Conservation (phyloP, 2,888 invertebrate species). For the Epirrhoe alternata region DNA sequence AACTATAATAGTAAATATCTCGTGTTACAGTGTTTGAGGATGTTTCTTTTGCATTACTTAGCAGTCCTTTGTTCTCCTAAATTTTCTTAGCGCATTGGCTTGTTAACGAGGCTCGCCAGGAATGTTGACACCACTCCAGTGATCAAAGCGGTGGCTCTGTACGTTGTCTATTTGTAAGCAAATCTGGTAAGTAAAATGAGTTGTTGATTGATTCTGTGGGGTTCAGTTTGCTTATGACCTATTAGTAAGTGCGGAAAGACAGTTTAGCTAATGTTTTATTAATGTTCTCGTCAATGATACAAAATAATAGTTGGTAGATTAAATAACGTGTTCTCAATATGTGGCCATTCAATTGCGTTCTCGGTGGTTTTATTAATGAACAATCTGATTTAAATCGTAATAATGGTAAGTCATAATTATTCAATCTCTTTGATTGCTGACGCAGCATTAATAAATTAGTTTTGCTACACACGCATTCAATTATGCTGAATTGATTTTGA, state of each 20-base stretch:
- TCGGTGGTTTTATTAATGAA: too few relatives aligned
- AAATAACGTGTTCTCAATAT: too few relatives aligned
- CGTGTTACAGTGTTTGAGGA: neutral
- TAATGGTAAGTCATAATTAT: too few relatives aligned
- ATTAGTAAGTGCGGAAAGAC: neutral
- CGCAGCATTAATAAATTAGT: too few relatives aligned
- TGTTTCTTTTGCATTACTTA: conserved; percentile 14
- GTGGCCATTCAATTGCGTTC: too few relatives aligned
- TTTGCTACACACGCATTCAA: too few relatives aligned
- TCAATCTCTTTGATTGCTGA: too few relatives aligned
- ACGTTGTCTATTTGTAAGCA: conserved; percentile 69
- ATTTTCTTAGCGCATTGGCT: conserved; percentile 65
- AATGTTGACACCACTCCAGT: conserved; percentile 70
- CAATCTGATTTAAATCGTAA: too few relatives aligned
- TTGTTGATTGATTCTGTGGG: conserved; percentile 32
- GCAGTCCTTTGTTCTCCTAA: conserved; percentile 24
- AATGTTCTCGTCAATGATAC: neutral
- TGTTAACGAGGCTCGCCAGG: conserved; percentile 74
- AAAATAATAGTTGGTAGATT: too few relatives aligned
- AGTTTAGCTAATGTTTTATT: neutral
- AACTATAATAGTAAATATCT: too few relatives aligned
- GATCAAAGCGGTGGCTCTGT: conserved; percentile 68
- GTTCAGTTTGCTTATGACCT: conserved; percentile 16
- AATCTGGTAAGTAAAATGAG: conserved; percentile 39
- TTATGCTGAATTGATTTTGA: too few relatives aligned